Evolutionary conservation across 2,888 invertebrate genomes (phyloP).

Genomic region (Kuschelorhynchus macadamiae): DNA sequence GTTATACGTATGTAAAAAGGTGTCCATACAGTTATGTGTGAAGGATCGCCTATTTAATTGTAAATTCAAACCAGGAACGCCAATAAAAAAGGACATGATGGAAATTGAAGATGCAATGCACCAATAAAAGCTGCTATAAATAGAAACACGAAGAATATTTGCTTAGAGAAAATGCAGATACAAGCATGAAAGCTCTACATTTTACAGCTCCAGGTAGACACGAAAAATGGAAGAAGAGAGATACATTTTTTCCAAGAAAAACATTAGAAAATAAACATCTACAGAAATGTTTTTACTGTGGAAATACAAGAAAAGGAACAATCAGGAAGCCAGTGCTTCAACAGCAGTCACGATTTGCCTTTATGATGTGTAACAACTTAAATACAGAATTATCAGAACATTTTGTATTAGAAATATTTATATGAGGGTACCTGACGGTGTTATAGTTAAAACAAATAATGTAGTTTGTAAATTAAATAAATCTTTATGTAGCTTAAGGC

Average conservation of each 20-base stretch:
- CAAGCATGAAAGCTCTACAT: conserved; percentile 37
- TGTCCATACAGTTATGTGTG: conserved; percentile 42
- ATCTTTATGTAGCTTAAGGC: conserved; percentile 32
- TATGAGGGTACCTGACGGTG: conserved; percentile 53
- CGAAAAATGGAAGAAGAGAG: conserved; percentile 19
- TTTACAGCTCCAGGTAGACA: conserved; percentile 23
- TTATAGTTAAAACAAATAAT: conserved; percentile 12
- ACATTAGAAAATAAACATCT: no score
- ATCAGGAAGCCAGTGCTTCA: no score
- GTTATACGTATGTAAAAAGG: conserved; percentile 41
- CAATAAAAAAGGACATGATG: conserved; percentile 24
- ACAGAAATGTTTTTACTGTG: no score
- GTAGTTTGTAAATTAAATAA: conserved; percentile 5
- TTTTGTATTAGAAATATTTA: no score
- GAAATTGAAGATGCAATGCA: conserved; percentile 43
- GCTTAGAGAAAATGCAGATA: conserved; percentile 34
- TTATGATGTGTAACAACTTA: no score
- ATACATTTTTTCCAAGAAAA: conserved; percentile 48
- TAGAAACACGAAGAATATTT: conserved; percentile 39
- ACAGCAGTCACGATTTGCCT: no score
- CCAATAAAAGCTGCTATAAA: conserved; percentile 21
- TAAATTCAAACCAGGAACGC: conserved; percentile 43
- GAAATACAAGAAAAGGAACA: no score
- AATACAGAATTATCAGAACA: no score
- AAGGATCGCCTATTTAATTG: conserved; percentile 43